Percentiles rank a stretch among this genome's conserved stretches.
Evolutionary conservation across 1,140 invertebrate species (phyloP).

Genomic region (Ericerus pela): DNA sequence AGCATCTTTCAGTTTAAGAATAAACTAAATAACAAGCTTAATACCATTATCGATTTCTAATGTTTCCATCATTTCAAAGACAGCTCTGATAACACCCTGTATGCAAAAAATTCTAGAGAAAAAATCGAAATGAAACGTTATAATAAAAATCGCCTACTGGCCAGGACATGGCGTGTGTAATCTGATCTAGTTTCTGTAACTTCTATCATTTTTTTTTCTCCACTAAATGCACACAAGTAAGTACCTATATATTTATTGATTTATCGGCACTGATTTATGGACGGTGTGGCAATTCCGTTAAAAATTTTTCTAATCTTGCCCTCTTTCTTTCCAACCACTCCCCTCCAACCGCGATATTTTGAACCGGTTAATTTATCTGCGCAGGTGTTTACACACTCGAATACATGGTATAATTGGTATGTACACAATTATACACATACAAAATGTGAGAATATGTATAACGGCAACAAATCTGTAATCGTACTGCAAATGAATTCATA

Average conservation of each 20-base stretch:
- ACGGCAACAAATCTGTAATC: no score
- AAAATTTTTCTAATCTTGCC: conserved; percentile 5
- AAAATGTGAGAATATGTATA: neutral
- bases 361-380: conserved; percentile 4
- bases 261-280: conserved; percentile 7
- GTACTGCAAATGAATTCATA: conserved; percentile 1
- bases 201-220: no score
- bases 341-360: no score
- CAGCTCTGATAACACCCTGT: no score
- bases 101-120: no score
- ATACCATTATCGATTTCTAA: no score
- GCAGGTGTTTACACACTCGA: conserved; percentile 2
- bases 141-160: neutral
- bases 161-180: neutral
- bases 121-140: no score
- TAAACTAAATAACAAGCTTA: no score
- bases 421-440: neutral
- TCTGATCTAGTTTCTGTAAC: conserved; percentile 1
- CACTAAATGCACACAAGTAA: no score
- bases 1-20: no score
- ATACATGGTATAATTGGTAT: neutral
- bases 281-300: neutral
- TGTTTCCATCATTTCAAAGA: no score
- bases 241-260: conserved; percentile 9
- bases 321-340: no score